phyloP scores from a whole-genome alignment of 2,797 vertebrate genomes.

The Siniperca scherzeri region DNA sequence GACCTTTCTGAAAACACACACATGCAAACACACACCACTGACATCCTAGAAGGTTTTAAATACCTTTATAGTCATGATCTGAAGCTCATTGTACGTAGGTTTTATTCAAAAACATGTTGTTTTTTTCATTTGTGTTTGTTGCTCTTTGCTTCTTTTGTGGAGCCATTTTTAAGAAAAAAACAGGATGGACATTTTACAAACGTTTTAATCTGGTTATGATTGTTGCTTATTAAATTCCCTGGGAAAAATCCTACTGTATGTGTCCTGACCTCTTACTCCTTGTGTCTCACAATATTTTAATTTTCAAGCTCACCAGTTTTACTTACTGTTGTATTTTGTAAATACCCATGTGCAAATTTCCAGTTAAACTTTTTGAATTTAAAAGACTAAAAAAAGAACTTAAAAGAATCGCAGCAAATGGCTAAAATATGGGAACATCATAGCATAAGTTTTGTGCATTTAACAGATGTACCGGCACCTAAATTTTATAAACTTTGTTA shows the following conservation, averaged over 20 bases:
- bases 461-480: constrained; percentile 33
- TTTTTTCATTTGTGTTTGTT: constrained; percentile 82
- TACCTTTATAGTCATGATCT: constrained; percentile 86
- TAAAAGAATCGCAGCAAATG: constrained; percentile 25
- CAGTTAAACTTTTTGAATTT: constrained; percentile 50
- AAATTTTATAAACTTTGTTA: constrained; percentile 64
- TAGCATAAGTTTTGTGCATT: constrained; percentile 27
- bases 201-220: constrained; percentile 86
- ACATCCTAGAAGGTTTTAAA: constrained; percentile 87
- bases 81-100: constrained; percentile 87
- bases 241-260: constrained; percentile 76
- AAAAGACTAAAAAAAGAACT: constrained; percentile 8
- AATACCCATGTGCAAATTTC: constrained; percentile 50
- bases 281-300: constrained; percentile 44
- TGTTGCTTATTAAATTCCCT: constrained; percentile 88
- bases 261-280: constrained; percentile 87
- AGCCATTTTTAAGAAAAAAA: constrained; percentile 86
- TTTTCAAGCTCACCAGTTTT: constrained; percentile 52
- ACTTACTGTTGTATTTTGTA: constrained; percentile 58
- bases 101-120: constrained; percentile 83
- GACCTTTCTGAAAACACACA: constrained; percentile 79
- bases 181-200: constrained; percentile 85
- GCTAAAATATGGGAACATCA: constrained; percentile 33
- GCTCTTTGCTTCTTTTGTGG: constrained; percentile 89
- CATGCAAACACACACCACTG: constrained; percentile 53